Percentiles rank a stretch among this genome's conserved stretches.
Evolutionary conservation across 1,140 invertebrate genomes (phyloP).

Genomic region (Hormaphis cornu): DNA sequence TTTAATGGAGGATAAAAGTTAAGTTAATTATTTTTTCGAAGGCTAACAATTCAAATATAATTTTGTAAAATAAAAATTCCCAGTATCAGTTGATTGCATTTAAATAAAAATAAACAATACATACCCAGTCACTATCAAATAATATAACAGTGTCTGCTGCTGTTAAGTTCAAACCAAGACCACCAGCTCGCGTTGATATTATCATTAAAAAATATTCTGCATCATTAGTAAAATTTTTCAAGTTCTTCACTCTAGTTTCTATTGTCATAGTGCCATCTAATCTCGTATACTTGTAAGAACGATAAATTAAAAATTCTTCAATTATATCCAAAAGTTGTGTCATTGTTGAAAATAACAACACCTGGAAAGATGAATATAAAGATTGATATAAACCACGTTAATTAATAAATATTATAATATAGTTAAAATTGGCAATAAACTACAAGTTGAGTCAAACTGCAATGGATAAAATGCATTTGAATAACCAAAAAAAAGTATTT

Average conservation of each 20-base stretch:
- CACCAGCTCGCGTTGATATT: slow-evolving; percentile 54
- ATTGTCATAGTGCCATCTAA: slow-evolving; percentile 52
- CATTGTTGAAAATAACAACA: slow-evolving; percentile 65
- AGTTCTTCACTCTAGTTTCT: slow-evolving; percentile 42
- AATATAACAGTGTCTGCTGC: slow-evolving; percentile 69
- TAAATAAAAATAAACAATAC: slow-evolving; percentile 12
- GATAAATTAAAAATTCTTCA: slow-evolving; percentile 55
- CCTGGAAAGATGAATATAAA: slow-evolving; percentile 41
- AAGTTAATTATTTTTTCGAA: no score
- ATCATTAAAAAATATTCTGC: slow-evolving; percentile 50
- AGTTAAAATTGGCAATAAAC: no score
- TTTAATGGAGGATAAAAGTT: no score
- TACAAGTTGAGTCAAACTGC: no score
- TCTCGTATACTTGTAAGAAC: slow-evolving; percentile 49
- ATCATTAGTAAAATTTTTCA: slow-evolving; percentile 49
- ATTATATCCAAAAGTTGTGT: slow-evolving; percentile 57
- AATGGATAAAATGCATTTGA: no score
- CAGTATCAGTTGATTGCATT: no score
- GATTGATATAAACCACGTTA: no score
- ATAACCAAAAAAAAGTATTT: no score
- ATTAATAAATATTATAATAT: no score
- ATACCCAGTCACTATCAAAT: slow-evolving; percentile 63
- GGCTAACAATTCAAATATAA: no score
- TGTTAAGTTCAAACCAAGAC: slow-evolving; percentile 63
- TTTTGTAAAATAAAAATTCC: no score